Evolutionary conservation across 2,113 vertebrate species (phyloP).

Genomic region (Trinectes maculatus): DNA sequence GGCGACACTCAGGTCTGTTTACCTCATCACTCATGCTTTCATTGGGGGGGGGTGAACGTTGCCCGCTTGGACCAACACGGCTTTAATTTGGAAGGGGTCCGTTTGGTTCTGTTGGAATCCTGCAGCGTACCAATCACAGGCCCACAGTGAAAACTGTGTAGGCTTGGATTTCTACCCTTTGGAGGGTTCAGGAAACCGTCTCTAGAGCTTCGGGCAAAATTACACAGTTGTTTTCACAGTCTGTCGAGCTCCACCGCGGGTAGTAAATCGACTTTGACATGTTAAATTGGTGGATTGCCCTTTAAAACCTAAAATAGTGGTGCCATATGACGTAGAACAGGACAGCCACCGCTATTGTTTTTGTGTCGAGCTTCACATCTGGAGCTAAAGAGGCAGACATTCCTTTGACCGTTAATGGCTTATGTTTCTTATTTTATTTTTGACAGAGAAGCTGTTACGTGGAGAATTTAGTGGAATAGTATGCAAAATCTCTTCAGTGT

Average conservation of each 20-base stretch:
- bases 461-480: not conserved
- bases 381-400: no score
- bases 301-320: not conserved
- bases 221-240: constrained; percentile 23
- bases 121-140: no score
- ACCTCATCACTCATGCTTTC: constrained; percentile 54
- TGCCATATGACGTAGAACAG: not conserved
- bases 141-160: no score
- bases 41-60: not conserved
- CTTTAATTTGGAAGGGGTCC: not conserved
- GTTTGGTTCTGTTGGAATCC: no score
- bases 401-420: not conserved
- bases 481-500: not conserved
- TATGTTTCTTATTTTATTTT: not conserved
- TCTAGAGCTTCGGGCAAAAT: not conserved
- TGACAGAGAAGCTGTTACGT: not conserved
- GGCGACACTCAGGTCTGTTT: constrained; percentile 39
- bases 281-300: constrained; percentile 10
- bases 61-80: constrained; percentile 17
- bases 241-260: not conserved
- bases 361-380: no score
- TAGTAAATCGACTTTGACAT: constrained; percentile 3
- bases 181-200: not conserved
- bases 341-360: not conserved
- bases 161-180: no score